Percentiles rank a stretch among this genome's conserved stretches.
phyloP scores from a whole-genome alignment of 2,797 vertebrate genomes.

The Darevskia nairensis region DNA sequence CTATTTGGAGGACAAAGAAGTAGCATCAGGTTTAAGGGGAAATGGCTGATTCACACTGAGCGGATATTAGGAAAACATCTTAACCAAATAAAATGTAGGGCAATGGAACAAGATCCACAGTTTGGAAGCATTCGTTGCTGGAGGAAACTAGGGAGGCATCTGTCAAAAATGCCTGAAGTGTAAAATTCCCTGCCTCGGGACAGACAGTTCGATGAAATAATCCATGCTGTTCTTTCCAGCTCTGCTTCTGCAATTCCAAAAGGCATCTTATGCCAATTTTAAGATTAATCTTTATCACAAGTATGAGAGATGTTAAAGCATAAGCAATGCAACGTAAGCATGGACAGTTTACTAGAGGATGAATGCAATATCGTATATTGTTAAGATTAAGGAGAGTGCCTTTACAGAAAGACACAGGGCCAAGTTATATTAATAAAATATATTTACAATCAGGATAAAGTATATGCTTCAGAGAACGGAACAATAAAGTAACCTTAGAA shows the following conservation, averaged over 20 bases:
- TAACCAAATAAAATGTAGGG: not conserved
- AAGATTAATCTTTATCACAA: not conserved
- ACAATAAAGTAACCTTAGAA: not conserved
- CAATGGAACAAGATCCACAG: not conserved
- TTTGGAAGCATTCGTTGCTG: not conserved
- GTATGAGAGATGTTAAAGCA: not conserved
- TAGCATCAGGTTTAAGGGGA: not conserved
- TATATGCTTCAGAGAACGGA: not conserved
- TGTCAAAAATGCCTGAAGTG: conserved; percentile 1
- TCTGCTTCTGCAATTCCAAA: not conserved
- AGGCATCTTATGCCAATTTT: not conserved
- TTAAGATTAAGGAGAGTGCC: not conserved
- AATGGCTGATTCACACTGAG: not conserved
- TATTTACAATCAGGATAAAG: not conserved
- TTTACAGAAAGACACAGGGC: not conserved
- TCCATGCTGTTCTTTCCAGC: not conserved
- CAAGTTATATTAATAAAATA: not conserved
- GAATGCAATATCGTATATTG: not conserved
- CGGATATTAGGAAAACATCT: not conserved
- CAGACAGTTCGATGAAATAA: not conserved
- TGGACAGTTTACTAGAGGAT: not conserved
- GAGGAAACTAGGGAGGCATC: not conserved
- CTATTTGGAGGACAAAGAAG: not conserved
- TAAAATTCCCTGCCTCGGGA: not conserved
- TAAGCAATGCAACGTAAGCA: not conserved